Evolutionary conservation across 2,888 invertebrate genomes (phyloP), one percentile per base, ranked within the genome.

Genomic region (Lymantria monacha): DNA sequence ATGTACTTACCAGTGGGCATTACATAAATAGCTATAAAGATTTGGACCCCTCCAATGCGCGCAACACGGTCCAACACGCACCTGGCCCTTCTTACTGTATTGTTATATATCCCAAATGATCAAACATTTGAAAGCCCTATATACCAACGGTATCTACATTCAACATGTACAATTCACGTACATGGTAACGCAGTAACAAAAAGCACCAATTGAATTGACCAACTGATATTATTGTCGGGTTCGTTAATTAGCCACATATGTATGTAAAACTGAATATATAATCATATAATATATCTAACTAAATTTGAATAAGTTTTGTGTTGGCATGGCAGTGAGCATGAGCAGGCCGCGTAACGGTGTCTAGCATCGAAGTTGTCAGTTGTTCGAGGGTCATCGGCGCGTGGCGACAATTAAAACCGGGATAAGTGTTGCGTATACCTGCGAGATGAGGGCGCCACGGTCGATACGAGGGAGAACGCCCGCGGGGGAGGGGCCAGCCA

Each of bases 341-440:
- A 22, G 63, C 70, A 66, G 60, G 66, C 65, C 57, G 64, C 61
- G 66, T 72, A 72, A 67, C 73, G 69, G 72, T 69, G 70, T 64
- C 65, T 69, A 63, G 65, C 64, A 71, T 74, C 64, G 66, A 62
- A 71, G 72, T 59, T 55, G 66, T 74, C 72, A 71, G 72, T 55
- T 57, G 66, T 73, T 72, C 70, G 69, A 68, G 81, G 86, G 85
- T 87, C 87, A 86, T 84, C 87, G 81, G 84, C 81, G 88, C 87
- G 85, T 87, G 83, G 87, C 86, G 88, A 88, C 90, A 90, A 90
- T 89, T 89, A 89, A 88, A 88, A 85, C 85, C 80, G 84, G 87
- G 89, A 89, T 87, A 88, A 90, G 88, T 88, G 87, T 87, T 88
- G 87, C 85, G 86, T 88, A 79, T 88, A 88, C 90, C 88, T 88